Evolutionary conservation across 2,113 vertebrate species (phyloP).

Genomic region (Poecilia latipinna): DNA sequence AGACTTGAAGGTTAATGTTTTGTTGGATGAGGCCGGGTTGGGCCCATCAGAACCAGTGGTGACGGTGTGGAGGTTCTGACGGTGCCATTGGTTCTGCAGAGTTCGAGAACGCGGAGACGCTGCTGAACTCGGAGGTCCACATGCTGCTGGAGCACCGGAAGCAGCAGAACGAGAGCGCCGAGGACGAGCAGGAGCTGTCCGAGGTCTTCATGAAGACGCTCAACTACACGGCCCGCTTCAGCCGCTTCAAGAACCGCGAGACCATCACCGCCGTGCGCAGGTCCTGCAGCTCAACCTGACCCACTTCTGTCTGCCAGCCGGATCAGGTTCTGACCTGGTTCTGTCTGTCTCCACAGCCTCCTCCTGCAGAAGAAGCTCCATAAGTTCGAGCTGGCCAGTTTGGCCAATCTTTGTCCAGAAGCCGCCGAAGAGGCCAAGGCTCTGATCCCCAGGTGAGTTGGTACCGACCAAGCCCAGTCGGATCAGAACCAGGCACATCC

Average conservation of each 20-base stretch:
- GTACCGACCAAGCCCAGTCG: neutral
- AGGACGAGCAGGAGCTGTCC: slow-evolving; percentile 97
- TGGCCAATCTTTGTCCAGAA: slow-evolving; percentile 96
- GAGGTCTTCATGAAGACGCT: slow-evolving; percentile 99
- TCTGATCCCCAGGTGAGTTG: slow-evolving; percentile 92
- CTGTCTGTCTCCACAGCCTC: slow-evolving; percentile 78
- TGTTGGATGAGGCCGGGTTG: too few relatives aligned
- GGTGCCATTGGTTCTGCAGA: slow-evolving; percentile 72
- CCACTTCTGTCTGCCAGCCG: neutral
- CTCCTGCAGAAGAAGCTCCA: slow-evolving; percentile 98
- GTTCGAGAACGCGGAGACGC: slow-evolving; percentile 93
- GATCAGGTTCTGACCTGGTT: slow-evolving; percentile 3
- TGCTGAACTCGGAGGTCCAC: slow-evolving; percentile 96
- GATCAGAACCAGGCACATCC: neutral
- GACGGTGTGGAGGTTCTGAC: neutral
- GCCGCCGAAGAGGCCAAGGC: slow-evolving; percentile 97
- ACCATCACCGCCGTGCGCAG: slow-evolving; percentile 98
- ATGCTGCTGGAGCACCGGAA: slow-evolving; percentile 98
- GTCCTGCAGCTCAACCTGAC: slow-evolving; percentile 34
- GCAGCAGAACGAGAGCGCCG: slow-evolving; percentile 97
- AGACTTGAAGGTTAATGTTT: too few relatives aligned
- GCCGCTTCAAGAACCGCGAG: slow-evolving; percentile 97
- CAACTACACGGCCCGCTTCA: slow-evolving; percentile 95
- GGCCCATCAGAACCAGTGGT: too few relatives aligned
- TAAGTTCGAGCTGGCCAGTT: slow-evolving; percentile 96